phyloP scores from a whole-genome alignment of 2,113 vertebrate species.

The Dromiciops gliroides region DNA sequence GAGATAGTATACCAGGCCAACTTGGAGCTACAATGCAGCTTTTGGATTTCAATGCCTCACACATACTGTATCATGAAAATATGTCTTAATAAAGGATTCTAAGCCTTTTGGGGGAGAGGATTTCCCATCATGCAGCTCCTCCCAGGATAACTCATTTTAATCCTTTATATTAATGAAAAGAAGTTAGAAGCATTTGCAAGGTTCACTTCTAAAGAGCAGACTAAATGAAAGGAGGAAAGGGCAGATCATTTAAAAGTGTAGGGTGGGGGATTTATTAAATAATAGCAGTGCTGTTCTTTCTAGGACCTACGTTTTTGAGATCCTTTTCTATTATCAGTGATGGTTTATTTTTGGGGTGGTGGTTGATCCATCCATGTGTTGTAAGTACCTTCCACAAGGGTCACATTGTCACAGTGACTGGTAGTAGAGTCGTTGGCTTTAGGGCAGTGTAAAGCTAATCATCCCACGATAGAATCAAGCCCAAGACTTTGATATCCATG shows the following conservation, averaged over 20 bases:
- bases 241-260: background rate
- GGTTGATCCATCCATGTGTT: background rate
- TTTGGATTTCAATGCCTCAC: background rate
- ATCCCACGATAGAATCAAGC: background rate
- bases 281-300: background rate
- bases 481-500: background rate
- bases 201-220: background rate
- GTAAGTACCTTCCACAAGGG: background rate
- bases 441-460: background rate
- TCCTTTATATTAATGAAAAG: conserved; percentile 21
- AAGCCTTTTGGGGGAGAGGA: background rate
- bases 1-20: background rate
- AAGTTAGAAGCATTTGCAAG: conserved; percentile 23
- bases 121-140: background rate
- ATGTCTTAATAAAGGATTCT: background rate
- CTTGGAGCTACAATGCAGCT: background rate
- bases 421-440: background rate
- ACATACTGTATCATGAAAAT: background rate
- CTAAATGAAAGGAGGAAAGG: background rate
- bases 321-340: background rate
- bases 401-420: background rate
- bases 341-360: background rate
- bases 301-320: background rate
- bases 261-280: background rate
- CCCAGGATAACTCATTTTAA: background rate